A percentile compares a stretch with the other conserved stretches of the same genome.
These are phyloP conservation scores for Lontra canadensis DNA, from an alignment of 2,113 vertebrate species.

Conservation along the genomic window DNA sequence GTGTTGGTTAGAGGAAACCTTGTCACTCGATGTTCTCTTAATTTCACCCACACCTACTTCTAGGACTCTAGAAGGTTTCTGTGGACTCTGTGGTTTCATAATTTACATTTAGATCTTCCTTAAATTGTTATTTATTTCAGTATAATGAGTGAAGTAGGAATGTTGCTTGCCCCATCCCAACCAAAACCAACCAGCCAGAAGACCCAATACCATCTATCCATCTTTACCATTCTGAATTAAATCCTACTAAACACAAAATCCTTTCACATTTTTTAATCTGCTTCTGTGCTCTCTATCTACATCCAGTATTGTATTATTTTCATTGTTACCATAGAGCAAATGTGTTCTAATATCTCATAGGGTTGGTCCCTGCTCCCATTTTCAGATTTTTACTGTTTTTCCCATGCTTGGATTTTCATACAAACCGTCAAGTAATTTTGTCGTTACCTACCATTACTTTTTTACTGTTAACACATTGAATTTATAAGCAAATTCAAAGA, in stretches of 20 bases:
- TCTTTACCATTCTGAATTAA: not conserved
- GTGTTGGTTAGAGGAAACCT: not conserved
- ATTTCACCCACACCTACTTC: not conserved
- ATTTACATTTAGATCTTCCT: slow-evolving; percentile 4
- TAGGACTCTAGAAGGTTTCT: not conserved
- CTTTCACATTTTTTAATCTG: not conserved
- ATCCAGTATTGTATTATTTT: not conserved
- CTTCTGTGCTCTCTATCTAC: not conserved
- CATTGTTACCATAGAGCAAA: not conserved
- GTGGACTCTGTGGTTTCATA: not conserved
- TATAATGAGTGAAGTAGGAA: not conserved
- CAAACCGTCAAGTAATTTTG: not conserved
- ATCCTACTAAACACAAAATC: not conserved
- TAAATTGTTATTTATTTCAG: not conserved
- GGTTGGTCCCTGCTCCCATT: not conserved
- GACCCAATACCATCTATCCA: not conserved
- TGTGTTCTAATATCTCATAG: not conserved
- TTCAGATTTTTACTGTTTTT: not conserved
- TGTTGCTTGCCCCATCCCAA: not conserved
- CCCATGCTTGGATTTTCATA: not conserved
- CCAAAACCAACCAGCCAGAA: not conserved
- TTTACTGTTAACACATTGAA: not conserved
- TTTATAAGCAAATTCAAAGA: not conserved
- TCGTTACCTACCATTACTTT: not conserved
- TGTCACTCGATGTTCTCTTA: not conserved